A percentile compares a stretch with the other conserved stretches of the same genome.
These are phyloP conservation scores for Agrotis ipsilon DNA, from an alignment of 2,888 invertebrate genomes.

Conservation along the genomic window DNA sequence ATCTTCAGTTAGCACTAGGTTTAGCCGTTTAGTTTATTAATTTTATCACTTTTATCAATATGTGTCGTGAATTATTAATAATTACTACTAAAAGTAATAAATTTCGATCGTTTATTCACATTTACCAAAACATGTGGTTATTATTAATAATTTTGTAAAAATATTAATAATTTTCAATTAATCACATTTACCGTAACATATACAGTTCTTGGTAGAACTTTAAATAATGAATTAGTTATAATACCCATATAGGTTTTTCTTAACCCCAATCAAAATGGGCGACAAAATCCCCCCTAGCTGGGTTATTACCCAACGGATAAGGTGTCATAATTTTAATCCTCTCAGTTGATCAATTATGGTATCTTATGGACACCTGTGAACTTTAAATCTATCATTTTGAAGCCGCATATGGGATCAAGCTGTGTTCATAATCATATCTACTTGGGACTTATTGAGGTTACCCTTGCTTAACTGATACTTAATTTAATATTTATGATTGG, in stretches of 20 bases:
- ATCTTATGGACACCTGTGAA: constrained; percentile 27
- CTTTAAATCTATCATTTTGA: constrained; percentile 33
- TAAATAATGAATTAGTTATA: constrained; percentile 4
- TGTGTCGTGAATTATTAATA: no score
- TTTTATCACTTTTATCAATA: no score
- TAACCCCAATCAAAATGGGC: constrained; percentile 1
- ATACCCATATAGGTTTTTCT: constrained; percentile 5
- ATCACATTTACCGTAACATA: no score
- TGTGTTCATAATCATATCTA: constrained; percentile 27
- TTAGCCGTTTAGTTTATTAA: no score
- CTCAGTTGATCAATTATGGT: constrained; percentile 26
- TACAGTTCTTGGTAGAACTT: background rate
- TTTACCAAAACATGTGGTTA: no score
- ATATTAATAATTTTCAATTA: no score
- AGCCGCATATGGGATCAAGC: constrained; percentile 21
- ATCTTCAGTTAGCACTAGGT: no score
- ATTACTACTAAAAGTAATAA: no score
- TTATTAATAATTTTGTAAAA: no score
- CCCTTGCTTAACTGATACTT: constrained; percentile 1
- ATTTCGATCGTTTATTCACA: no score
- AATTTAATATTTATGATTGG: constrained; percentile 15
- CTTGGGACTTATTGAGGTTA: background rate
- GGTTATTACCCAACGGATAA: constrained; percentile 8
- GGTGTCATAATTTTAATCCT: constrained; percentile 44
- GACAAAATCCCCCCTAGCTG: constrained; percentile 15